These are phyloP conservation scores for Pogonognathellus flavescens DNA, from an alignment of 1,140 invertebrate genomes.

Conservation along the genomic window DNA sequence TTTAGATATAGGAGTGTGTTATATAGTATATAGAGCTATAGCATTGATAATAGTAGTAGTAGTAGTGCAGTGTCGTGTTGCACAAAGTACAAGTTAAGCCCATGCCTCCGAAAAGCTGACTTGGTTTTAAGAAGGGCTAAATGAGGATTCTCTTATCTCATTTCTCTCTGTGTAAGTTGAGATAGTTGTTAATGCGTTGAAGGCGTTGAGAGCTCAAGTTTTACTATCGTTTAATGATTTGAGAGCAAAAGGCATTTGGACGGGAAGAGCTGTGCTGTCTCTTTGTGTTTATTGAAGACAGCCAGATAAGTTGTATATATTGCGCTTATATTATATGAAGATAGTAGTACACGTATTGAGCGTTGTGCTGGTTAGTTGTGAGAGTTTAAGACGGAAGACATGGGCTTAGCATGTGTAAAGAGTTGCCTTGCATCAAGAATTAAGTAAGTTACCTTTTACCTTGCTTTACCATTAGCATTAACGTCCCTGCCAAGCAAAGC, in stretches of 20 bases:
- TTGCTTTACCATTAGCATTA: not conserved
- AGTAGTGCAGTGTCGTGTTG: no score
- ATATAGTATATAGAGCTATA: not conserved
- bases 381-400: not conserved
- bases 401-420: conserved; percentile 29
- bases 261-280: not conserved
- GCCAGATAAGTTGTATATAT: not conserved
- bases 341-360: no score
- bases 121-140: conserved; percentile 20
- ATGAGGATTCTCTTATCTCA: conserved; percentile 45
- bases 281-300: conserved; percentile 42
- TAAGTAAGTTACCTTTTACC: conserved; percentile 13
- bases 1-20: not conserved
- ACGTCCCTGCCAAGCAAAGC: not conserved
- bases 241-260: conserved; percentile 27
- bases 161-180: conserved; percentile 6
- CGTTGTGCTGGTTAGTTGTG: not conserved
- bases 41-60: no score
- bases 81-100: not conserved
- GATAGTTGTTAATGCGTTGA: conserved; percentile 24
- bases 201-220: conserved; percentile 51
- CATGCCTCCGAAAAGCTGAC: not conserved
- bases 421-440: not conserved
- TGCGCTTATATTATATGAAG: no score
- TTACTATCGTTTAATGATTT: conserved; percentile 54